Conservation (phyloP, 2,113 vertebrate species). For the Cathartes aura region DNA sequence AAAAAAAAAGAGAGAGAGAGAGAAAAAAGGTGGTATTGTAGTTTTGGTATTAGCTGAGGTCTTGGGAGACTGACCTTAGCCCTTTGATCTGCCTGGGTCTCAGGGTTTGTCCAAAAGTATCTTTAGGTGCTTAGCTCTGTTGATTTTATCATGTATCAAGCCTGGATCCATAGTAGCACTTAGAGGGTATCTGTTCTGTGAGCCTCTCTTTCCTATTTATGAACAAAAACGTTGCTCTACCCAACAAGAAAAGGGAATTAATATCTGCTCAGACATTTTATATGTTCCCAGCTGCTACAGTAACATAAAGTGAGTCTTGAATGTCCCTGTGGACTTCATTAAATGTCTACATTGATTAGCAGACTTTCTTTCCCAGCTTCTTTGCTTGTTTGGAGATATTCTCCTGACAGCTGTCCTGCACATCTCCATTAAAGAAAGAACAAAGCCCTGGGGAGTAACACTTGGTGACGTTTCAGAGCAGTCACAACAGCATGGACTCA, state of each 20-base stretch:
- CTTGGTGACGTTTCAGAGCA: background rate
- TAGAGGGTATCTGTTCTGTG: background rate
- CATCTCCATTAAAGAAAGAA: background rate
- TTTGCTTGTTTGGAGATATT: background rate
- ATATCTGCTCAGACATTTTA: background rate
- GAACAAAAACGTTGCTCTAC: background rate
- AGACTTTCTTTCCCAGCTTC: background rate
- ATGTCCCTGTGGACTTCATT: background rate
- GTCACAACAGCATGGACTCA: background rate
- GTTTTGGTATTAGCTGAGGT: background rate
- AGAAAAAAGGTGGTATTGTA: background rate
- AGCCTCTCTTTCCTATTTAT: background rate
- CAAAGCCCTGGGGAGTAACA: background rate
- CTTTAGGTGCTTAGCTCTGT: background rate
- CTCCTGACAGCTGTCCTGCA: background rate
- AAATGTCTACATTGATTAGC: background rate
- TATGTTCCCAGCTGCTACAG: background rate
- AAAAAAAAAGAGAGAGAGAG: background rate
- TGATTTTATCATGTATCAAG: background rate
- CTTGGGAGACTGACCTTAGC: background rate
- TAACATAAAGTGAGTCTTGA: background rate
- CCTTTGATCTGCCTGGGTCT: background rate
- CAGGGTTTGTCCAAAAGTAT: background rate
- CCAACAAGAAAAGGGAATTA: background rate
- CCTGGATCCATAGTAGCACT: background rate